Percentiles rank a stretch among this genome's conserved stretches.
Conservation (phyloP, 2,113 vertebrate genomes). For the Alligator sinensis region DNA sequence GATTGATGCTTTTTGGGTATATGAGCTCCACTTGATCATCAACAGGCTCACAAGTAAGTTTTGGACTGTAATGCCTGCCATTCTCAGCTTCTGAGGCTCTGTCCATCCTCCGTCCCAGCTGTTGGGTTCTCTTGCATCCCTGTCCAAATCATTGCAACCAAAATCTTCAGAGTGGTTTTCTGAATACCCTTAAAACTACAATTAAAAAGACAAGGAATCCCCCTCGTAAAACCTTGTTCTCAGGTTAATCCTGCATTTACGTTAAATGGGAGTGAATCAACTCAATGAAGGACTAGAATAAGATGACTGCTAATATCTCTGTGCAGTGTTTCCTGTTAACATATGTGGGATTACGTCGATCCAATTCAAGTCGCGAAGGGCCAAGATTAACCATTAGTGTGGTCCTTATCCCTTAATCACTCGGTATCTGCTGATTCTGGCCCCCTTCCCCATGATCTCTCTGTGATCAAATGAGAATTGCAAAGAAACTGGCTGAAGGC, state of each 20-base stretch:
- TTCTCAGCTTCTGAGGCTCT: not conserved
- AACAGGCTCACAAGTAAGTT: not conserved
- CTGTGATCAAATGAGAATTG: not conserved
- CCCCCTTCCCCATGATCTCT: not conserved
- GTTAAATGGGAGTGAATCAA: constrained; percentile 9
- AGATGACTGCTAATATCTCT: not conserved
- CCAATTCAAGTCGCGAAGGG: not conserved
- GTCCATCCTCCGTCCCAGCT: not conserved
- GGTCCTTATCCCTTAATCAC: not conserved
- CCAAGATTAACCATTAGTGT: not conserved
- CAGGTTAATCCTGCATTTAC: constrained; percentile 49
- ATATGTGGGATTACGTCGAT: not conserved
- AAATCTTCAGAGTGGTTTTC: not conserved
- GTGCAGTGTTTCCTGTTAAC: not conserved
- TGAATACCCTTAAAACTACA: not conserved
- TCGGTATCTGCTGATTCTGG: rapidly evolving
- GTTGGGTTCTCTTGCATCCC: rapidly evolving
- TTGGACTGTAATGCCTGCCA: not conserved
- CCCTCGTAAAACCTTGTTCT: constrained; percentile 16
- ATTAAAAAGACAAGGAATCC: not conserved
- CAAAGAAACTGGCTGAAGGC: not conserved
- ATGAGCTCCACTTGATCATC: not conserved
- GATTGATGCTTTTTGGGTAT: not conserved
- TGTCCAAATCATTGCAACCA: not conserved
- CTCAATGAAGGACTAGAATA: constrained; percentile 21